phyloP scores from a whole-genome alignment of 2,113 vertebrate genomes.

The Hippocampus guttulatus region DNA sequence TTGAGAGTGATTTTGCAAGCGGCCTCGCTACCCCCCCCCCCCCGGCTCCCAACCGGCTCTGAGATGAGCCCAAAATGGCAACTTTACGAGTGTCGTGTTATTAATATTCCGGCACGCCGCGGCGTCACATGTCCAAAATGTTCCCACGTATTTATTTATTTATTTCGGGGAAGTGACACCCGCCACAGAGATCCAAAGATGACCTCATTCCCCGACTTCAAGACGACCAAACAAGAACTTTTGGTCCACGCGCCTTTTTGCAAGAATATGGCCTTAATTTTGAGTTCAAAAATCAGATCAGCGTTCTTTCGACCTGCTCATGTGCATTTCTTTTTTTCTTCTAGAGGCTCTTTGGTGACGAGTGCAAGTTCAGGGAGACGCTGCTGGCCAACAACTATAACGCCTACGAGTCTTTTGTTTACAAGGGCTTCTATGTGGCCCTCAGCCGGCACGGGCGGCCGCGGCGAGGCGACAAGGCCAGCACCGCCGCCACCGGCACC shows the following conservation, averaged over 20 bases:
- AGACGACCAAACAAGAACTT: no score
- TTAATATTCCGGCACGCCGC: not conserved
- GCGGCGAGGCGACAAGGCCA: constrained; percentile 89
- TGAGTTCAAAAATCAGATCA: not conserved
- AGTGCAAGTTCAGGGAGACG: constrained; percentile 93
- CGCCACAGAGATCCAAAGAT: not conserved
- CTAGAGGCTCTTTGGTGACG: constrained; percentile 84
- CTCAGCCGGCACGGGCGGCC: constrained; percentile 88
- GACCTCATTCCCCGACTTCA: no score
- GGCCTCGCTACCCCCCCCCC: no score
- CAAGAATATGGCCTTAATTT: no score
- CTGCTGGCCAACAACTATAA: constrained; percentile 97
- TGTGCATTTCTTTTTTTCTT: not conserved
- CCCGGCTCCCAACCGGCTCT: not conserved
- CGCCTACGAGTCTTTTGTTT: constrained; percentile 85
- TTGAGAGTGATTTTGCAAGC: no score
- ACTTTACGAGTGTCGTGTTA: not conserved
- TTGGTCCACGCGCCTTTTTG: no score
- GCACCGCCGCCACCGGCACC: constrained; percentile 87
- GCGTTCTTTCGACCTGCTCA: not conserved
- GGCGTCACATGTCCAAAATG: not conserved
- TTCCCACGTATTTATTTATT: not conserved
- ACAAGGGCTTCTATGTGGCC: constrained; percentile 84
- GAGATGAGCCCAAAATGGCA: not conserved
- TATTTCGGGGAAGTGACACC: not conserved